Conservation (phyloP, 2,113 vertebrate species). For the Monopterus albus region DNA sequence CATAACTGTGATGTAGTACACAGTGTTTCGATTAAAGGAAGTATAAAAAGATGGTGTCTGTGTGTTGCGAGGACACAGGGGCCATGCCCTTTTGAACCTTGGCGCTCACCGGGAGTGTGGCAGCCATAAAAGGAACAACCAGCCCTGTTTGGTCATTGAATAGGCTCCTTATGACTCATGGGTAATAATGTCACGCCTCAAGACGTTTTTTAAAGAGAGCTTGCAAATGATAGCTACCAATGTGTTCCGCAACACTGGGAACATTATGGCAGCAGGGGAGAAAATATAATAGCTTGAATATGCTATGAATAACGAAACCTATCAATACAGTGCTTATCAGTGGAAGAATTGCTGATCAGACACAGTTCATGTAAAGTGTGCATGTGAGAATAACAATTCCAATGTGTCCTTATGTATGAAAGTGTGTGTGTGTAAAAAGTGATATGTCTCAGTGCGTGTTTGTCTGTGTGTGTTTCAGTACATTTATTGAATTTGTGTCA, state of each 20-base stretch:
- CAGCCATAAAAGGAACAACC: slow-evolving; percentile 78
- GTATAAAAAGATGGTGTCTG: slow-evolving; percentile 73
- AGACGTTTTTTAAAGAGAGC: slow-evolving; percentile 76
- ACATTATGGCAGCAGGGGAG: slow-evolving; percentile 73
- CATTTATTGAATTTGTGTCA: slow-evolving; percentile 17
- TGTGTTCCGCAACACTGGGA: slow-evolving; percentile 80
- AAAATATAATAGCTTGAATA: slow-evolving; percentile 79
- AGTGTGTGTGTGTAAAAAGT: slow-evolving; percentile 8
- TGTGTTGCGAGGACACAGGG: slow-evolving; percentile 71
- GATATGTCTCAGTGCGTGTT: slow-evolving; percentile 10
- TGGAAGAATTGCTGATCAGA: slow-evolving; percentile 78
- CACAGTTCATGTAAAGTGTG: slow-evolving; percentile 71
- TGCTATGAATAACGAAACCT: slow-evolving; percentile 81
- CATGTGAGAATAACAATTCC: slow-evolving; percentile 61
- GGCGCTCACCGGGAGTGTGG: slow-evolving; percentile 68
- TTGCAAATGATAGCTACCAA: slow-evolving; percentile 74
- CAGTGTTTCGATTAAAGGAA: slow-evolving; percentile 78
- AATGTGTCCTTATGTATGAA: slow-evolving; percentile 47
- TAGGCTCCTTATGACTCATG: slow-evolving; percentile 77
- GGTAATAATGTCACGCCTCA: slow-evolving; percentile 81
- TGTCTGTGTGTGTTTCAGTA: slow-evolving; percentile 25
- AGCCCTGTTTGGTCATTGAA: slow-evolving; percentile 80
- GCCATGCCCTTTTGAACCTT: slow-evolving; percentile 84
- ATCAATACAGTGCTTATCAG: slow-evolving; percentile 82
- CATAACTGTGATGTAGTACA: slow-evolving; percentile 80